Evolutionary conservation across 2,113 vertebrate genomes (phyloP), one percentile per base, ranked within the genome.

Genomic region (Rhagologus leucostigma): DNA sequence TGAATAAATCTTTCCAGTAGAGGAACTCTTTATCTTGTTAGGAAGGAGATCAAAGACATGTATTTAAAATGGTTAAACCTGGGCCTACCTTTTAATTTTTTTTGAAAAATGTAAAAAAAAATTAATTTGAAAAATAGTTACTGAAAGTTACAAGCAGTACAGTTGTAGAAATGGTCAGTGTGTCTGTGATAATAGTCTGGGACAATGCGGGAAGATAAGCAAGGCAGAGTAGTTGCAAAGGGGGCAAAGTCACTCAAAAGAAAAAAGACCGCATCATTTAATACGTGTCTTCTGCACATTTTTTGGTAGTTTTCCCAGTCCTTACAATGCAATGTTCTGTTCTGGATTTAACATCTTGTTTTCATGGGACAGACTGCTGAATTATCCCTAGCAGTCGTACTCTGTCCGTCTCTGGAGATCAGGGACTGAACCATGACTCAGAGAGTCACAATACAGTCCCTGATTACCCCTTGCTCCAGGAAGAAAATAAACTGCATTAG

Each of bases 401-500:
- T 77, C 69, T 89, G 82, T 55, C 32, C 2, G 22, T 63, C 93
- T 95, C 87, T 8, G 16, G 95, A 90, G 95, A 93, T 91, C 93
- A 84, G 85, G 67, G 75, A 81, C 84, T 80, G 82, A 93, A 83
- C 75, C 82, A 83, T 88, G 93, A 88, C 95, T 93, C 79, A 84
- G 56, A 93, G 33, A 95, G 85, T 60, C 88, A 92, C 90, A 95
- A 60, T 93, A 88, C 64, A 93, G 96, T 95, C 68, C 85, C 92
- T 96, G 88, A 95, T 96, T 96, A 92, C 85, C 92, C 92, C 93
- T 96, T 96, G 95, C 87, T 93, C 93, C 79, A 88, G 90, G 88
- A 93, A 95, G 96, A 97, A 97, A 96, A 94, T 94, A 96, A 97
- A 96, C 94, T 96, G 78, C 94, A 96, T 97, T 95, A 96, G 95